phyloP scores from a whole-genome alignment of 1,140 invertebrate species.

The Arctopsyche grandis region DNA sequence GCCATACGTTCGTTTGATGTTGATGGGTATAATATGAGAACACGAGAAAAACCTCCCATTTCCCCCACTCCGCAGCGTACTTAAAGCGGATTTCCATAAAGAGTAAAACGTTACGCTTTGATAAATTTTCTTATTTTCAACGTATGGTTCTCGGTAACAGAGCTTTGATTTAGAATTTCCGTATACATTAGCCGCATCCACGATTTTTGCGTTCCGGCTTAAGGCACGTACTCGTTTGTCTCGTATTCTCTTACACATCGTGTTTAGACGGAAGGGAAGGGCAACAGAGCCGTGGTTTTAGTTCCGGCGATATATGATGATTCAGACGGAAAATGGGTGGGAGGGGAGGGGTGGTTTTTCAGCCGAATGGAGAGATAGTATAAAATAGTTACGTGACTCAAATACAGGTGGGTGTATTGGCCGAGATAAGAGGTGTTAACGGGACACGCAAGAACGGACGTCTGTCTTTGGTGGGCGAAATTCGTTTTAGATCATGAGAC shows the following conservation, averaged over 20 bases:
- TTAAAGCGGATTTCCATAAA: slow-evolving; percentile 18
- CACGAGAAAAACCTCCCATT: background rate
- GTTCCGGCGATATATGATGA: slow-evolving; percentile 8
- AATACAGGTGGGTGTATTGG: slow-evolving; percentile 15
- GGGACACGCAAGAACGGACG: slow-evolving; percentile 14
- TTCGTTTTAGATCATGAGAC: background rate
- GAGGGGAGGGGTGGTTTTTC: slow-evolving; percentile 1
- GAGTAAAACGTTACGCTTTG: slow-evolving; percentile 16
- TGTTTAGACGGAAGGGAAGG: too few relatives aligned
- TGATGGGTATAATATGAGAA: background rate
- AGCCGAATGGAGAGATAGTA: slow-evolving; percentile 14
- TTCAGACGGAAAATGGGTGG: too few relatives aligned
- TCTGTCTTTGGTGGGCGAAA: background rate
- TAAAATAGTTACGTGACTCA: slow-evolving; percentile 29
- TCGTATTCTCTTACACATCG: too few relatives aligned
- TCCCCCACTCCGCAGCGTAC: background rate
- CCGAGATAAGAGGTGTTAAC: slow-evolving; percentile 32
- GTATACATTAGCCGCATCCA: background rate
- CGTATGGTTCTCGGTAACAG: background rate
- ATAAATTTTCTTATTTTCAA: slow-evolving; percentile 17
- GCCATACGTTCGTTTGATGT: slow-evolving; percentile 13
- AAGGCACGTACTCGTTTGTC: too few relatives aligned
- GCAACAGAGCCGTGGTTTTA: background rate
- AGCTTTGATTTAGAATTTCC: slow-evolving; percentile 5
- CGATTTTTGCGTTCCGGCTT: background rate